phyloP scores from a whole-genome alignment of 2,113 vertebrate species.

The Synchiropus splendidus region DNA sequence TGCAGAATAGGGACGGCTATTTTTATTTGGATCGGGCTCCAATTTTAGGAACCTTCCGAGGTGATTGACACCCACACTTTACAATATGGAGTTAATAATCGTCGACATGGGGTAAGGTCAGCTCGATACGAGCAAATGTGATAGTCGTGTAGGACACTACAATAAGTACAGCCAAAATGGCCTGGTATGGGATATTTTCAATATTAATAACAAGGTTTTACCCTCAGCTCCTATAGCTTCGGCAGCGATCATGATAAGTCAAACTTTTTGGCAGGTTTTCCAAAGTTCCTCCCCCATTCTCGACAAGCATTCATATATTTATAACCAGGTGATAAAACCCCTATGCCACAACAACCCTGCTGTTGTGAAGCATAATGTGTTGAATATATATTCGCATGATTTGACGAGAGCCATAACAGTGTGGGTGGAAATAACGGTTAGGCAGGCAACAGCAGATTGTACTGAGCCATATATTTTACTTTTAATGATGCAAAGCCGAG shows the following conservation, averaged over 20 bases:
- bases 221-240: too few relatives aligned
- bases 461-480: slow-evolving; percentile 55
- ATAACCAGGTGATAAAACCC: slow-evolving; percentile 31
- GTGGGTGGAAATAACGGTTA: slow-evolving; percentile 37
- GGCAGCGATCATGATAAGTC: too few relatives aligned
- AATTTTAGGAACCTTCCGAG: too few relatives aligned
- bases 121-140: too few relatives aligned
- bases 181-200: too few relatives aligned
- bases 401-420: slow-evolving; percentile 53
- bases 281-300: slow-evolving; percentile 13
- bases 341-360: slow-evolving; percentile 27
- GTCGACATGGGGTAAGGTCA: too few relatives aligned
- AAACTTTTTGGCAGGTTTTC: slow-evolving; percentile 5
- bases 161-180: too few relatives aligned
- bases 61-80: too few relatives aligned
- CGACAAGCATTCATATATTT: slow-evolving; percentile 47
- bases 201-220: too few relatives aligned
- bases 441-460: slow-evolving; percentile 52
- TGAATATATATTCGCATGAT: slow-evolving; percentile 45
- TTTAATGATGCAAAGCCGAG: slow-evolving; percentile 62
- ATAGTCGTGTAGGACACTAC: too few relatives aligned
- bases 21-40: slow-evolving; percentile 11
- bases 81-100: too few relatives aligned
- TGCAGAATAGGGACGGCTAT: slow-evolving; percentile 8
- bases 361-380: slow-evolving; percentile 25